A percentile compares a stretch with the other conserved stretches of the same genome.
These are phyloP conservation scores for Caenorhabditis sp. DNA, from an alignment of 2,888 invertebrate genomes.

Conservation along the genomic window DNA sequence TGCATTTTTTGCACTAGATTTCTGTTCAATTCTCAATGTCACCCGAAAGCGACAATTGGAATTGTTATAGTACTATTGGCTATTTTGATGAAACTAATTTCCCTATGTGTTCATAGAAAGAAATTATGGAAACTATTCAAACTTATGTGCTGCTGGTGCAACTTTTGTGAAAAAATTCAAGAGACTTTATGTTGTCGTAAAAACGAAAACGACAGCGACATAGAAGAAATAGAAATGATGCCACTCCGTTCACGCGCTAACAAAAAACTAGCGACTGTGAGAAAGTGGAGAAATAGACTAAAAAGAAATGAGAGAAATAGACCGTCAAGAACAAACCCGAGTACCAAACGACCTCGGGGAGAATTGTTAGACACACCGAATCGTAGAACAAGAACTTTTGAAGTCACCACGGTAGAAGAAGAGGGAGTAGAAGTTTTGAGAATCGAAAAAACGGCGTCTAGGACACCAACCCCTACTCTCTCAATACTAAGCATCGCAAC, in stretches of 20 bases:
- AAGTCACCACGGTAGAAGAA: background rate
- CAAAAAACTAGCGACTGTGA: background rate
- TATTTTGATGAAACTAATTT: no score
- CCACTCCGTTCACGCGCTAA: background rate
- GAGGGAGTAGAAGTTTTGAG: background rate
- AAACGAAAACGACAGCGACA: no score
- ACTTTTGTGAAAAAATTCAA: no score
- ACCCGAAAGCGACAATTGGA: background rate
- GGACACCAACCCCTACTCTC: no score
- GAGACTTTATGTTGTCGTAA: no score
- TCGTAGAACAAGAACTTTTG: background rate
- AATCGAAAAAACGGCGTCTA: background rate
- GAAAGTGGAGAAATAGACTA: background rate
- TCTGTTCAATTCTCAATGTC: constrained; percentile 13
- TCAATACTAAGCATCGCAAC: background rate
- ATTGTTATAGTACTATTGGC: background rate
- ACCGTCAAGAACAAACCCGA: no score
- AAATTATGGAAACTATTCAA: no score
- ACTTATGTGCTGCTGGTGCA: constrained; percentile 4
- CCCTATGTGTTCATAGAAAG: no score
- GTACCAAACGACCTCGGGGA: background rate
- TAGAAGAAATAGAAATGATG: constrained; percentile 4
- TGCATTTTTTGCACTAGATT: constrained; percentile 5
- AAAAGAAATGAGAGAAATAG: background rate
- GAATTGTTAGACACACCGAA: background rate